These are phyloP conservation scores for Bombyx mandarina DNA, from an alignment of 1,140 invertebrate species.

Conservation along the genomic window DNA sequence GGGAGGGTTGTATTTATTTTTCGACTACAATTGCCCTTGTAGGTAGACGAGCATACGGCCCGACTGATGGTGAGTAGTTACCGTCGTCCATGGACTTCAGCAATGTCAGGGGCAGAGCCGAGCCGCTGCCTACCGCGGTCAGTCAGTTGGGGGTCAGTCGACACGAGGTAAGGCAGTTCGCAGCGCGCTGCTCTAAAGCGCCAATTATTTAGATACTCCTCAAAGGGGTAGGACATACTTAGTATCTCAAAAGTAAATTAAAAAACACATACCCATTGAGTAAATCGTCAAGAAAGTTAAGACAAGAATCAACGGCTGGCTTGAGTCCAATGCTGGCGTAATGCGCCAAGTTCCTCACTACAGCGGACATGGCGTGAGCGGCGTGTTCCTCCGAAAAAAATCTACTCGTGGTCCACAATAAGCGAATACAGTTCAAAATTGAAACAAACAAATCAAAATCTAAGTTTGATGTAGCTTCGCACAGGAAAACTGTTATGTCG, in stretches of 20 bases:
- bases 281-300: constrained; percentile 53
- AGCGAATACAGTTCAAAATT: constrained; percentile 36
- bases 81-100: too few relatives aligned
- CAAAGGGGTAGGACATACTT: background rate
- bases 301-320: constrained; percentile 33
- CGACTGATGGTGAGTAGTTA: too few relatives aligned
- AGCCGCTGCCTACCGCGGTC: too few relatives aligned
- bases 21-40: too few relatives aligned
- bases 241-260: background rate
- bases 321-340: constrained; percentile 31
- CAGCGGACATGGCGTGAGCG: constrained; percentile 36
- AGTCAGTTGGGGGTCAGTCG: too few relatives aligned
- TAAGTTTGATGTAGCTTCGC: constrained; percentile 56
- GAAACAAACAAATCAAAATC: constrained; percentile 46
- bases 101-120: too few relatives aligned
- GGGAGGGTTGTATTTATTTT: too few relatives aligned
- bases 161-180: too few relatives aligned
- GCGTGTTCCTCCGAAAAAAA: constrained; percentile 53
- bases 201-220: background rate
- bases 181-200: too few relatives aligned
- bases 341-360: constrained; percentile 37
- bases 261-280: constrained; percentile 37
- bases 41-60: too few relatives aligned
- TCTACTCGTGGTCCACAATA: constrained; percentile 35
- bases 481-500: constrained; percentile 56